These are phyloP conservation scores for Oreochromis mossambicus DNA, from an alignment of 2,797 vertebrate genomes.

Conservation along the genomic window DNA sequence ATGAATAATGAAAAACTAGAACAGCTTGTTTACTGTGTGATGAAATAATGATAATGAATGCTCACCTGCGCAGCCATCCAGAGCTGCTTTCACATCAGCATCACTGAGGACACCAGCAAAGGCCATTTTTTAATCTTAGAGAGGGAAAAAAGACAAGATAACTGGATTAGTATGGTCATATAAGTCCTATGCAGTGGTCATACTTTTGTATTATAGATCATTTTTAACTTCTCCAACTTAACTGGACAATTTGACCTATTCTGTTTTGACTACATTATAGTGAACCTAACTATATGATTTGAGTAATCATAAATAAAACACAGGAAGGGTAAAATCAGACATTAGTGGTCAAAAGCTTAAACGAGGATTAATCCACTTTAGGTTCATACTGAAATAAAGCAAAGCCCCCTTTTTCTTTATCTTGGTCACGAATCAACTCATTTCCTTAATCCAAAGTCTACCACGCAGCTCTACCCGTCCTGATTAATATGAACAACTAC, in stretches of 20 bases:
- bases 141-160: slow-evolving; percentile 3
- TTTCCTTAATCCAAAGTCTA: neutral
- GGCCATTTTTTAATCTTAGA: slow-evolving; percentile 75
- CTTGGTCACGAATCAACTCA: neutral
- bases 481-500: neutral
- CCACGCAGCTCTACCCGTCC: neutral
- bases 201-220: neutral
- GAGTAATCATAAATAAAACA: neutral
- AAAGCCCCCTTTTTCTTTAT: neutral
- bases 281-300: neutral
- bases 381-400: neutral
- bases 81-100: slow-evolving; percentile 75
- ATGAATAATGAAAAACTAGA: neutral
- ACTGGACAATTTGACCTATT: neutral
- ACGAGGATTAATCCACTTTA: neutral
- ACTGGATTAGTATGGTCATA: neutral
- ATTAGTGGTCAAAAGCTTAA: neutral
- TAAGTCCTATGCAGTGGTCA: neutral
- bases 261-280: neutral
- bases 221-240: neutral
- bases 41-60: neutral
- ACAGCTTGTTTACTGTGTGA: neutral
- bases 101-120: slow-evolving; percentile 77
- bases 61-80: slow-evolving; percentile 81
- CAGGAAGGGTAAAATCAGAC: neutral